Conservation (phyloP, 2,797 vertebrate species). For the Anguilla megastoma region DNA sequence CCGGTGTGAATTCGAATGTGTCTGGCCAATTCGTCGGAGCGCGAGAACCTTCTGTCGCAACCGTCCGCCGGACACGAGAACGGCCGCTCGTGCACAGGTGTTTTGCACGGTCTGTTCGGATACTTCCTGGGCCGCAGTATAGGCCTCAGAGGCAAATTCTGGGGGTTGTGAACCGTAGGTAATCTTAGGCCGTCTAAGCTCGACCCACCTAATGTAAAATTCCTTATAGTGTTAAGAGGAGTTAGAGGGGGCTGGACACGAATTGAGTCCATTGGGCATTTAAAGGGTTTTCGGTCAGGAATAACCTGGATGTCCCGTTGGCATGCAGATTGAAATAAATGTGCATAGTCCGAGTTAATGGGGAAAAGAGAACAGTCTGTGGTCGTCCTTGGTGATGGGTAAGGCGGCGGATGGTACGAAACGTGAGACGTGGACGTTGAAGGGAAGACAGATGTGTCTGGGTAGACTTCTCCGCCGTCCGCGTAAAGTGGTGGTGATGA, state of each 20-base stretch:
- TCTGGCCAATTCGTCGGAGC: constrained; percentile 86
- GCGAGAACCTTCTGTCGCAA: constrained; percentile 89
- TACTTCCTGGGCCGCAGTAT: constrained; percentile 87
- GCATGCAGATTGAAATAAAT: constrained; percentile 83
- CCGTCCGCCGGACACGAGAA: constrained; percentile 88
- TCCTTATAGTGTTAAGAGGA: constrained; percentile 90
- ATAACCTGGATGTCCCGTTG: constrained; percentile 79
- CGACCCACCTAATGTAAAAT: constrained; percentile 83
- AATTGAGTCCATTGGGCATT: constrained; percentile 83
- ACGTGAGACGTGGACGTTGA: constrained; percentile 74
- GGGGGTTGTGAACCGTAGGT: constrained; percentile 73
- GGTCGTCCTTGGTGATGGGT: constrained; percentile 76
- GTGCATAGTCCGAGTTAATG: constrained; percentile 84
- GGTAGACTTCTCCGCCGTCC: constrained; percentile 82
- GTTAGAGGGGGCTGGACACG: constrained; percentile 86
- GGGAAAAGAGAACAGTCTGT: constrained; percentile 80
- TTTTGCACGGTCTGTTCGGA: constrained; percentile 89
- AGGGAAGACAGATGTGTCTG: constrained; percentile 80
- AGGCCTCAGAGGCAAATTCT: constrained; percentile 81
- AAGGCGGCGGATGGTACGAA: constrained; percentile 80
- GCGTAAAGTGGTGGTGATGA: constrained; percentile 78
- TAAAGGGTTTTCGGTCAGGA: constrained; percentile 83
- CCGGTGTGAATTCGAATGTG: constrained; percentile 92
- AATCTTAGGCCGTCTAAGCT: constrained; percentile 66
- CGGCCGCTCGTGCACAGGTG: constrained; percentile 86